Percentiles rank a stretch among this genome's conserved stretches.
Conservation (phyloP, 2,797 vertebrate species). For the Poeciliopsis turneri region DNA sequence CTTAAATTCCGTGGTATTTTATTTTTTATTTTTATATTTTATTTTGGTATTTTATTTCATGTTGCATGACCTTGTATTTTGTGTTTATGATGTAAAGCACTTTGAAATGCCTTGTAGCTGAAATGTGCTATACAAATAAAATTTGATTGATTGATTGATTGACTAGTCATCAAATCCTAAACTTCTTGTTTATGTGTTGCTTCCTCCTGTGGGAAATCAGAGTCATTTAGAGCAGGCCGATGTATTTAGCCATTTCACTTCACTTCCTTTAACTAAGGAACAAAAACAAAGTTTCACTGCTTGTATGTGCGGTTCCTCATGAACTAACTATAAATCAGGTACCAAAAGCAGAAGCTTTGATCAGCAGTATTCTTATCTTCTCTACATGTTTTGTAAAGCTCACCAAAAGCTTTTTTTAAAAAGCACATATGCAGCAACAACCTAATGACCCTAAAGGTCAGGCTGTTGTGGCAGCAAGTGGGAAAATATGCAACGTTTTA, state of each 20-base stretch:
- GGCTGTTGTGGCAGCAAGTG: constrained; percentile 1
- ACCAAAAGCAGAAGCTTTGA: constrained; percentile 63
- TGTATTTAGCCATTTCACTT: constrained; percentile 52
- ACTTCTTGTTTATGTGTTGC: background rate
- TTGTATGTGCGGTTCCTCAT: constrained; percentile 58
- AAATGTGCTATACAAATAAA: no score
- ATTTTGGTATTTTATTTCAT: no score
- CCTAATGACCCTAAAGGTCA: constrained; percentile 36
- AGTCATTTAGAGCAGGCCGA: constrained; percentile 43
- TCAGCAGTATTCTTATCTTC: constrained; percentile 36
- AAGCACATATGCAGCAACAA: constrained; percentile 31
- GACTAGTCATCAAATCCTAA: background rate
- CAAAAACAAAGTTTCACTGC: constrained; percentile 43
- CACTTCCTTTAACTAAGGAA: constrained; percentile 56
- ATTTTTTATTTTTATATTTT: no score
- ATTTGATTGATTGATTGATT: no score
- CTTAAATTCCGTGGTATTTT: no score
- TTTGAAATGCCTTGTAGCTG: no score
- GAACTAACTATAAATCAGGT: constrained; percentile 44
- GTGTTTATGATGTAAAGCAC: no score
- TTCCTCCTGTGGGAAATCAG: constrained; percentile 24
- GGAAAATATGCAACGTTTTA: constrained; percentile 24
- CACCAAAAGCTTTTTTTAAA: constrained; percentile 55
- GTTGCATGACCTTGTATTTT: no score
- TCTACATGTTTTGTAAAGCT: constrained; percentile 41